Conservation (phyloP, 2,888 invertebrate species). For the Anthophora plumipes region DNA sequence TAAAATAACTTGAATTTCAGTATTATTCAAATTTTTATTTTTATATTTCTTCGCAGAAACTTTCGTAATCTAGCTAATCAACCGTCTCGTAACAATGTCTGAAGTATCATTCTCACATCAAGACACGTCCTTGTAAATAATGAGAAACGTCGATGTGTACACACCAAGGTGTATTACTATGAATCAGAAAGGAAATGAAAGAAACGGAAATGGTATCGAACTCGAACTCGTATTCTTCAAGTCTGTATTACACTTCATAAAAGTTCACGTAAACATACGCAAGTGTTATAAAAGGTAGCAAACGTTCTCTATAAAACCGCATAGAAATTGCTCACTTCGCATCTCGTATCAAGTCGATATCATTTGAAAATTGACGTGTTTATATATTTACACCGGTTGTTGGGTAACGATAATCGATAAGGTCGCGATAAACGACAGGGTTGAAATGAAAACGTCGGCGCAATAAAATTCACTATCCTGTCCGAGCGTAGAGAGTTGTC, state of each 20-base stretch:
- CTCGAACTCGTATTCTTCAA: neutral
- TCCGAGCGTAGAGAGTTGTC: constrained; percentile 3
- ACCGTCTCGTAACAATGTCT: too few species aligned
- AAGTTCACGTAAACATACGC: neutral
- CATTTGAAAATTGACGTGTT: neutral
- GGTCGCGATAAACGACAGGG: neutral
- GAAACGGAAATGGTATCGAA: neutral
- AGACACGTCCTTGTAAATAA: neutral
- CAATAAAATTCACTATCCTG: constrained; percentile 42
- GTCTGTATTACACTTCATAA: neutral
- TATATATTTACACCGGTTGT: neutral
- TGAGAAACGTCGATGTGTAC: neutral
- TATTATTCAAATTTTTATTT: too few species aligned
- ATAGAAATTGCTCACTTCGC: neutral
- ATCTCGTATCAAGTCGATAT: neutral
- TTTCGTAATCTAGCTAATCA: too few species aligned
- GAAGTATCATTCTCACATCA: too few species aligned
- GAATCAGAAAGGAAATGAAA: neutral
- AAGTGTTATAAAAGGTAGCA: neutral
- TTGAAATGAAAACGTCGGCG: constrained; percentile 28
- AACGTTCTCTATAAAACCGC: neutral
- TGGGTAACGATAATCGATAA: constrained; percentile 2
- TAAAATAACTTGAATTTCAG: too few species aligned
- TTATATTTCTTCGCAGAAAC: too few species aligned
- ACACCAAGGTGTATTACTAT: neutral